Evolutionary conservation across 64 coral and sea anemone species (phyloP).

Genomic region (Anthopleura sola): DNA sequence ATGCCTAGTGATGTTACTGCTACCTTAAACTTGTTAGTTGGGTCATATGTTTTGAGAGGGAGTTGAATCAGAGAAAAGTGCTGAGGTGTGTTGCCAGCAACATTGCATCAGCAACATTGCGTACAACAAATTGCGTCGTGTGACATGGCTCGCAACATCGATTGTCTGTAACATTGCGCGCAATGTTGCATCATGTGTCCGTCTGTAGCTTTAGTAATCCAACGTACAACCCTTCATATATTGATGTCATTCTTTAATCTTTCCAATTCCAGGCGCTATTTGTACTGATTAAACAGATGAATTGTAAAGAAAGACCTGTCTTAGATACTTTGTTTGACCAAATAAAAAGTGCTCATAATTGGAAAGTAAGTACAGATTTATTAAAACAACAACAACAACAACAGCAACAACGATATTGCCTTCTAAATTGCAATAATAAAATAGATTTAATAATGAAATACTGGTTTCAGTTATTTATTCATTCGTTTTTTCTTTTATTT

Average conservation of each 20-base stretch:
- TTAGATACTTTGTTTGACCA: conserved; percentile 70
- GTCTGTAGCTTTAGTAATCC: too few relatives aligned
- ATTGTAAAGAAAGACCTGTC: conserved; percentile 83
- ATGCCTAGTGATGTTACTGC: not conserved
- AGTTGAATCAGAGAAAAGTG: not conserved
- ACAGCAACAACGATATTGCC: too few relatives aligned
- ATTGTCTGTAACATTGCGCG: too few relatives aligned
- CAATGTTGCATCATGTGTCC: too few relatives aligned
- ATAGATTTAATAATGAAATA: too few relatives aligned
- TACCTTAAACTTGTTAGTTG: not conserved
- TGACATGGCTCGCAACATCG: too few relatives aligned
- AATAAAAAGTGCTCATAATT: conserved; percentile 70
- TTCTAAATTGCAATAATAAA: too few relatives aligned
- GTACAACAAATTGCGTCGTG: too few relatives aligned
- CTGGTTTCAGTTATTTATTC: not conserved
- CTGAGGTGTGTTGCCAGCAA: conserved; percentile 56
- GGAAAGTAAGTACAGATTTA: conserved; percentile 64
- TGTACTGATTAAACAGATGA: conserved; percentile 90
- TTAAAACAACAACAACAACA: too few relatives aligned
- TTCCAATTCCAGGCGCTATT: conserved; percentile 59
- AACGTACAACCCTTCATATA: too few relatives aligned
- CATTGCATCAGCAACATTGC: too few relatives aligned
- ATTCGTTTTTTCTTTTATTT: not conserved
- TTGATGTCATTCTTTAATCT: not conserved
- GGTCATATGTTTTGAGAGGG: not conserved